Evolutionary conservation across 2,888 invertebrate genomes (phyloP), one percentile per base, ranked within the genome.

Genomic region (Ceratothoa steindachneri): DNA sequence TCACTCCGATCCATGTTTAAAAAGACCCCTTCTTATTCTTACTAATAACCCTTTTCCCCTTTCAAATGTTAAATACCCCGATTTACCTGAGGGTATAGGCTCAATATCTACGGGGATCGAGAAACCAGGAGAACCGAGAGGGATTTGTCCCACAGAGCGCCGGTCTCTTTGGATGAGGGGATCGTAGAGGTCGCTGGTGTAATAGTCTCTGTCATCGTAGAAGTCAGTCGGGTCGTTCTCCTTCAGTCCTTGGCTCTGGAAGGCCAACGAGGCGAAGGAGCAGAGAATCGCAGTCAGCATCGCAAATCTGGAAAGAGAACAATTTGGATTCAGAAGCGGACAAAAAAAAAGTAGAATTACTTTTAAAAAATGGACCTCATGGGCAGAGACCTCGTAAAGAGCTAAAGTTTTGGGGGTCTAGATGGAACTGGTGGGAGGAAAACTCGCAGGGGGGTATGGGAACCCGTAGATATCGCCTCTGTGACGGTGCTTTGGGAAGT

Each of bases 81-180:
- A 65, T 75, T 71, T 27, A 78, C 78, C 78, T 28, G 78, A 78
- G n/a, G 78, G 78, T 4, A 78, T 78, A 5, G 78, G 78, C 19
- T 78, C 78, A 15, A 78, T 78, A 30, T 78, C 78, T 0, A 75
- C 71, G 12, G 78, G 75, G 0, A 73, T 30, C 0, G 75, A 69
- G 55, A 73, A 78, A 2, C 78, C 78, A 2, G 78, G 68, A 3
- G 78, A 75, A 2, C 78, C 78, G 7, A 78, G 64, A 2, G 78
- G 78, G 41, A 75, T 78, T 69, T 75, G 75, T 28, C 71, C 71
- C 30, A 78, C 68, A 19, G 78, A 78, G 2, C 77, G 55, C 28
- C 55, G 30, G 29, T 41, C 15, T 4, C 68, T 28, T 27, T 19
- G n/a, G 24, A 12, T 19, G 27, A 30, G 68, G 4, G 24, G 60